phyloP scores from a whole-genome alignment of 2,888 invertebrate species.

The Hermodice carunculata region DNA sequence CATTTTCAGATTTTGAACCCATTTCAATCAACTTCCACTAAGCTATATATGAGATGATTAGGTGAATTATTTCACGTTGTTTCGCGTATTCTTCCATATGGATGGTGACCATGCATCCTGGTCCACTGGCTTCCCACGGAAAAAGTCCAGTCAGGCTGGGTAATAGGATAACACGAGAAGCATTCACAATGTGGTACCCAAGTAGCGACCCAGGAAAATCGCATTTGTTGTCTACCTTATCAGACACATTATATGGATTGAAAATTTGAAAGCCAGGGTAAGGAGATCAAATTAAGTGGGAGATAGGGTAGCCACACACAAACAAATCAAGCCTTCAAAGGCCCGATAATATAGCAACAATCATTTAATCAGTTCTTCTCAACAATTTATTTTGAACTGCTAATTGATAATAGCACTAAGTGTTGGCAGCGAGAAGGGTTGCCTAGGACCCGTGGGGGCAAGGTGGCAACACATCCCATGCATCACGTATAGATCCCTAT shows the following conservation, averaged over 20 bases:
- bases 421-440: neutral
- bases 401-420: conserved; percentile 26
- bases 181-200: too few relatives aligned
- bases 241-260: conserved; percentile 13
- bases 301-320: neutral
- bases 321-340: neutral
- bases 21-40: too few relatives aligned
- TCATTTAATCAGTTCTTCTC: conserved; percentile 24
- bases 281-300: conserved; percentile 14
- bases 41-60: too few relatives aligned
- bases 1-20: too few relatives aligned
- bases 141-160: too few relatives aligned
- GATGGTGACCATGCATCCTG: too few relatives aligned
- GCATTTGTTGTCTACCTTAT: conserved; percentile 5
- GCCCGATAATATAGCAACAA: conserved; percentile 17
- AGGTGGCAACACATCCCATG: neutral
- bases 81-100: too few relatives aligned
- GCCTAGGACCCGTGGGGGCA: neutral
- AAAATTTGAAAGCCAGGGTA: neutral
- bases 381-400: conserved; percentile 21
- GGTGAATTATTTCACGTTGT: too few relatives aligned
- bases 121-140: too few relatives aligned
- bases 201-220: conserved; percentile 5
- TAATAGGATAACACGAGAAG: too few relatives aligned
- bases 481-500: too few relatives aligned